Conservation (phyloP, 1,140 invertebrate genomes). For the Bursaphelenchus mucronatus region DNA sequence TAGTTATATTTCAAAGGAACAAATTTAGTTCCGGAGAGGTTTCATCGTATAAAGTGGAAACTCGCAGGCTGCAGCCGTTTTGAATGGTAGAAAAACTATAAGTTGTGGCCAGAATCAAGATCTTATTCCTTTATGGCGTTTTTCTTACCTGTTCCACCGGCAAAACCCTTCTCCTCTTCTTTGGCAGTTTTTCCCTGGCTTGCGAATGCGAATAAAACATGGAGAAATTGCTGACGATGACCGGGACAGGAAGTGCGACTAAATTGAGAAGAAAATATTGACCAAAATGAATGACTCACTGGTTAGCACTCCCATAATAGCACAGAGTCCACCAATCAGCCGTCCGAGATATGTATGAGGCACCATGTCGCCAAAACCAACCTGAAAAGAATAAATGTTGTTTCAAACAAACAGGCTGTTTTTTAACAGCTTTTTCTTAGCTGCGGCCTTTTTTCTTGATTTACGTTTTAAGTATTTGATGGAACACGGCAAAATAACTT, state of each 20-base stretch:
- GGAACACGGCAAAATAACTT: too few relatives aligned
- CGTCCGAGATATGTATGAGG: conserved; percentile 65
- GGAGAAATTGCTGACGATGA: conserved; percentile 41
- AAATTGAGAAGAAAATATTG: conserved; percentile 18
- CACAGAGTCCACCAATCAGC: conserved; percentile 81
- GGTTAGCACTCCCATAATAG: conserved; percentile 80
- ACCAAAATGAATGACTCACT: conserved; percentile 59
- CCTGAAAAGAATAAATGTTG: conserved; percentile 62
- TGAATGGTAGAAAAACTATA: too few relatives aligned
- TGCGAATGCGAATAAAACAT: conserved; percentile 44
- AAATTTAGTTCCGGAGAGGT: too few relatives aligned
- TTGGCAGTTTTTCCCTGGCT: conserved; percentile 40
- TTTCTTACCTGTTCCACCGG: conserved; percentile 39
- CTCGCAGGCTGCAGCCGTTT: too few relatives aligned
- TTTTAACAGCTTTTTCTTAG: conserved; percentile 11
- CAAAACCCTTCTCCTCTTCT: conserved; percentile 38
- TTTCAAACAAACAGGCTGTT: too few relatives aligned
- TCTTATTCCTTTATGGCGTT: too few relatives aligned
- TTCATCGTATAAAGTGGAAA: too few relatives aligned
- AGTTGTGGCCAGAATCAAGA: too few relatives aligned
- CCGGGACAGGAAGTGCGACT: conserved; percentile 25
- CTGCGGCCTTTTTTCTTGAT: conserved; percentile 77
- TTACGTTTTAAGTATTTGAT: too few relatives aligned
- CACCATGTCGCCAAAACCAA: conserved; percentile 63
- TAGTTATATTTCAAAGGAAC: too few relatives aligned